Evolutionary conservation across 2,888 invertebrate genomes (phyloP).

Genomic region (Drosophila ezoana): DNA sequence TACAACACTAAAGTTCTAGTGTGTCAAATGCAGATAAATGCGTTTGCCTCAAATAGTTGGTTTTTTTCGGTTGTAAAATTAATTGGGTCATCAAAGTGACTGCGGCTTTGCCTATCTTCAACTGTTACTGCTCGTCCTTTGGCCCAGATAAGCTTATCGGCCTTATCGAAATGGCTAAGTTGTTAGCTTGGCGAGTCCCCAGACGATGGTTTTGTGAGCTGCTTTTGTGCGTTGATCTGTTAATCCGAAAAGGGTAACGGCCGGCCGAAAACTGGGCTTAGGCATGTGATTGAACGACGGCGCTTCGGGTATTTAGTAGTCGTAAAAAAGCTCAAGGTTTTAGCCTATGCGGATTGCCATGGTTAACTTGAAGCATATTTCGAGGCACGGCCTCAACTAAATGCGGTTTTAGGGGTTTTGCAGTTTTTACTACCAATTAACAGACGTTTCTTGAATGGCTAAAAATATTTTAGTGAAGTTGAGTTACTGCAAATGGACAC

Average conservation of each 20-base stretch:
- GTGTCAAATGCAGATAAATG: constrained; percentile 4
- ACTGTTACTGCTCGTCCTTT: constrained; percentile 45
- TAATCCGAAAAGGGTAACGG: constrained; percentile 72
- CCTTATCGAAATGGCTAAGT: constrained; percentile 59
- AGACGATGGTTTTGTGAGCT: constrained; percentile 53
- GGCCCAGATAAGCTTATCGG: constrained; percentile 60
- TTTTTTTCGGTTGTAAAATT: constrained; percentile 38
- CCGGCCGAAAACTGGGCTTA: constrained; percentile 36
- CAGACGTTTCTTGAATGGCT: constrained; percentile 10
- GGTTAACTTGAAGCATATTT: constrained; percentile 1
- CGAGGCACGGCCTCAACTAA: constrained; percentile 3
- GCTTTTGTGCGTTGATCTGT: constrained; percentile 72
- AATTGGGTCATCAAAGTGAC: constrained; percentile 71
- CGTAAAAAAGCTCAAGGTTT: constrained; percentile 12
- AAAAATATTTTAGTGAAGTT: constrained; percentile 45
- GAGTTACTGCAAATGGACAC: constrained; percentile 53
- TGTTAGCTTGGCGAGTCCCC: constrained; percentile 38
- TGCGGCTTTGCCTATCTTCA: constrained; percentile 5
- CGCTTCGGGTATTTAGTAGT: constrained; percentile 27
- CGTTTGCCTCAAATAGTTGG: constrained; percentile 24
- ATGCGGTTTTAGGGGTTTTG: constrained; percentile 11
- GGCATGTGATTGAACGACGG: constrained; percentile 55
- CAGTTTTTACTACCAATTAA: constrained; percentile 42
- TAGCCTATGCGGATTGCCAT: constrained; percentile 2
- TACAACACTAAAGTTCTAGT: constrained; percentile 16